These are phyloP conservation scores for Drosophila nr. medialis DNA, from an alignment of 2,888 invertebrate genomes.

Conservation along the genomic window DNA sequence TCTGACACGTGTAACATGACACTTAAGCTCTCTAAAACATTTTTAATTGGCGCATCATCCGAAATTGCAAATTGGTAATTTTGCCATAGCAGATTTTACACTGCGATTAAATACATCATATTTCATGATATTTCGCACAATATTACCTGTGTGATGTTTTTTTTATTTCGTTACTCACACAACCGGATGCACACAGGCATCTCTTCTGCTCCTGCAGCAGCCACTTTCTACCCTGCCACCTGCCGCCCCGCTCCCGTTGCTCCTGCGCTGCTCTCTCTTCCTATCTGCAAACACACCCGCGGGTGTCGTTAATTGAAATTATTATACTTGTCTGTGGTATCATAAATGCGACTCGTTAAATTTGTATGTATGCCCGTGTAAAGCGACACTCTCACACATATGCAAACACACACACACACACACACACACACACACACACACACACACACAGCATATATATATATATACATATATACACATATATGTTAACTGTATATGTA, in stretches of 20 bases:
- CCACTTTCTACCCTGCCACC: neutral
- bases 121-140: neutral
- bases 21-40: neutral
- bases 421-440: neutral
- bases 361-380: conserved; percentile 74
- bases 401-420: conserved; percentile 17
- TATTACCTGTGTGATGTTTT: conserved; percentile 1
- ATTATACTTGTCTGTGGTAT: conserved; percentile 80
- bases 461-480: no score
- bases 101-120: neutral
- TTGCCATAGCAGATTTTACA: neutral
- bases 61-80: neutral
- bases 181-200: conserved; percentile 27
- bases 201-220: conserved; percentile 16
- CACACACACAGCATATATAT: no score
- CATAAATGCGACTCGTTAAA: conserved; percentile 79
- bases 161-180: conserved; percentile 6
- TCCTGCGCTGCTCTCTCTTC: neutral
- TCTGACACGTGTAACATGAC: neutral
- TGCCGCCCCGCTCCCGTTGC: neutral
- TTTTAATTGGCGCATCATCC: neutral
- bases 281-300: conserved; percentile 66
- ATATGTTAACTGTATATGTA: conserved; percentile 4
- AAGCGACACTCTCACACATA: conserved; percentile 52
- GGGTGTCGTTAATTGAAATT: conserved; percentile 80